A percentile compares a stretch with the other conserved stretches of the same genome.
These are phyloP conservation scores for Drosophila trichaetosa DNA, from an alignment of 2,888 invertebrate genomes.

Conservation along the genomic window DNA sequence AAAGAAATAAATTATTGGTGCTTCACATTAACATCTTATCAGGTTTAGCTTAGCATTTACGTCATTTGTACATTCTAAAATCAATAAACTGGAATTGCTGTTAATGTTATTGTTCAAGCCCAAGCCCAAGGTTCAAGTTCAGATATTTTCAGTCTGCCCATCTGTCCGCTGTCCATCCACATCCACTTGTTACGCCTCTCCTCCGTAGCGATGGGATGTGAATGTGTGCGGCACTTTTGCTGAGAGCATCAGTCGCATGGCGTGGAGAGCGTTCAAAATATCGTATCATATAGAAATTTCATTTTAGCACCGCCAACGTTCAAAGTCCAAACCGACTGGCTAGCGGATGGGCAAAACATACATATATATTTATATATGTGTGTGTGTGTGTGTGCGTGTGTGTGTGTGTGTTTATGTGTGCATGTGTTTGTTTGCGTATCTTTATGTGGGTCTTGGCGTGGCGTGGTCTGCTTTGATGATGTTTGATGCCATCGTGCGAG, in stretches of 20 bases:
- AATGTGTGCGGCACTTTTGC: slow-evolving; percentile 7
- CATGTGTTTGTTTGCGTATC: neutral
- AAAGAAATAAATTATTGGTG: slow-evolving; percentile 6
- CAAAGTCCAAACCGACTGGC: slow-evolving; percentile 67
- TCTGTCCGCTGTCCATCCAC: neutral
- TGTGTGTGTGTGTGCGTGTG: neutral
- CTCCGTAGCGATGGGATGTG: neutral
- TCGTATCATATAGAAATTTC: slow-evolving; percentile 72
- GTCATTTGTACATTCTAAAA: slow-evolving; percentile 33
- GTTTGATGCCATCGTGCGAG: slow-evolving; percentile 39
- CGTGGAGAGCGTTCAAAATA: slow-evolving; percentile 57
- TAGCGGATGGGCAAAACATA: slow-evolving; percentile 30
- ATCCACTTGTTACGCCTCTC: slow-evolving; percentile 6
- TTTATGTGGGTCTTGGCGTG: slow-evolving; percentile 41
- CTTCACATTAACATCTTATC: slow-evolving; percentile 11
- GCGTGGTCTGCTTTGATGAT: slow-evolving; percentile 40
- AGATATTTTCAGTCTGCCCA: slow-evolving; percentile 4
- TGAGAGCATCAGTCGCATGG: slow-evolving; percentile 25
- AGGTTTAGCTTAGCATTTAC: slow-evolving; percentile 25
- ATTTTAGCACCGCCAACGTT: slow-evolving; percentile 58
- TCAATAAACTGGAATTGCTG: slow-evolving; percentile 30
- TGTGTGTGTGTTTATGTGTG: neutral
- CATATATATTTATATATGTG: slow-evolving; percentile 15
- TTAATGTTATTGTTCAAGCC: slow-evolving; percentile 9
- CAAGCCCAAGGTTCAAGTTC: slow-evolving; percentile 51